These are phyloP conservation scores for Autographa pulchrina DNA, from an alignment of 2,888 invertebrate species.

Conservation along the genomic window DNA sequence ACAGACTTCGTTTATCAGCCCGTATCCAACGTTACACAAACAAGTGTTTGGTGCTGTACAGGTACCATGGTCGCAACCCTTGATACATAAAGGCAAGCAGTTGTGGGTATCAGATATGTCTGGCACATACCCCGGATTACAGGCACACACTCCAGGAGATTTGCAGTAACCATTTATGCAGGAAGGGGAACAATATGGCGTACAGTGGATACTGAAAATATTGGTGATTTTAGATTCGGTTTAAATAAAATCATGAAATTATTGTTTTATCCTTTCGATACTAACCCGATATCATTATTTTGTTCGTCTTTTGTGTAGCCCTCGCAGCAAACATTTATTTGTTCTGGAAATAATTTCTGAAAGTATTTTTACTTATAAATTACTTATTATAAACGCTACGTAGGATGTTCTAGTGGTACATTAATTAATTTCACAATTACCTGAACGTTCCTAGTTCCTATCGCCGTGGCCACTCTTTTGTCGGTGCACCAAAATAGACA, in stretches of 20 bases:
- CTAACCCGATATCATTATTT: constrained; percentile 42
- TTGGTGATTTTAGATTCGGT: not conserved
- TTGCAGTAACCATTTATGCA: constrained; percentile 61
- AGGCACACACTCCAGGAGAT: constrained; percentile 57
- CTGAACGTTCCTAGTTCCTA: constrained; percentile 50
- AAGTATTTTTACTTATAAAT: constrained; percentile 25
- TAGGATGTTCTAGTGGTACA: not conserved
- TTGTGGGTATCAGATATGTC: constrained; percentile 30
- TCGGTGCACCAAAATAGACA: constrained; percentile 59
- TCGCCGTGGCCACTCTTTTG: constrained; percentile 52
- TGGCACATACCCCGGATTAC: constrained; percentile 52
- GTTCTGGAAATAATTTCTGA: constrained; percentile 52
- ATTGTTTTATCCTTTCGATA: no score
- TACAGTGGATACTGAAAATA: constrained; percentile 54
- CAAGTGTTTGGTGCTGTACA: constrained; percentile 52
- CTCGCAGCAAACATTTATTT: constrained; percentile 55
- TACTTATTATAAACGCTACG: not conserved
- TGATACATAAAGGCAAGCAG: constrained; percentile 55
- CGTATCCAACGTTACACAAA: constrained; percentile 35
- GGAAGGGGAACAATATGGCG: constrained; percentile 54
- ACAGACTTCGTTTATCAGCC: constrained; percentile 21
- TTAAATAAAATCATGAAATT: not conserved
- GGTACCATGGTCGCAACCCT: constrained; percentile 50
- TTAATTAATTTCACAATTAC: constrained; percentile 24
- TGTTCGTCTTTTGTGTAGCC: constrained; percentile 52